Evolutionary conservation across 2,113 vertebrate genomes (phyloP).

Genomic region (Proterorhinus semilunaris): DNA sequence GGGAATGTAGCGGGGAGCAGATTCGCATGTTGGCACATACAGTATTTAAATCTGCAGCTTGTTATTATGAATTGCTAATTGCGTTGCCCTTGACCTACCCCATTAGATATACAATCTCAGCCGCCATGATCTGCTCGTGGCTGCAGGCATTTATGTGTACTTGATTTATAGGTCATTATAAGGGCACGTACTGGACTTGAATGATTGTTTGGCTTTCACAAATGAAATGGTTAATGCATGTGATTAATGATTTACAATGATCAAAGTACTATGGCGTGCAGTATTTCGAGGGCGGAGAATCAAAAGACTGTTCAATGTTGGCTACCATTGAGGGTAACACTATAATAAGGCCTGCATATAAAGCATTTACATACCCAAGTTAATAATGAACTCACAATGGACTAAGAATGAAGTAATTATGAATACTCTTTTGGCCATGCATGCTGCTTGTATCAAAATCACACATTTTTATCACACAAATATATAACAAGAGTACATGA

Average conservation of each 20-base stretch:
- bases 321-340: too few species aligned
- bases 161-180: neutral
- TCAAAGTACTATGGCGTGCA: neutral
- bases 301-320: neutral
- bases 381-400: too few species aligned
- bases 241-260: slow-evolving; percentile 12
- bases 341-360: too few species aligned
- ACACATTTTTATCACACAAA: too few species aligned
- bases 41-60: slow-evolving; percentile 9
- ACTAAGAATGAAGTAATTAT: too few species aligned
- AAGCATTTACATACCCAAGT: too few species aligned
- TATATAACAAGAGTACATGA: too few species aligned
- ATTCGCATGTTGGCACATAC: slow-evolving; percentile 8
- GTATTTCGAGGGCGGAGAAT: neutral
- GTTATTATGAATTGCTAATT: slow-evolving; percentile 38
- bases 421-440: too few species aligned
- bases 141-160: slow-evolving; percentile 26
- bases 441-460: too few species aligned
- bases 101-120: slow-evolving; percentile 35
- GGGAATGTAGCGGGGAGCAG: slow-evolving; percentile 1
- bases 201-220: slow-evolving; percentile 25
- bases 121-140: slow-evolving; percentile 20
- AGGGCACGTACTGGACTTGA: slow-evolving; percentile 3
- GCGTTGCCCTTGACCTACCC: slow-evolving; percentile 45
- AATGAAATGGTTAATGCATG: slow-evolving; percentile 20